Base-by-base conservation (phyloP, 2,113 vertebrate genomes). In the Speoplatyrhinus poulsoni region DNA sequence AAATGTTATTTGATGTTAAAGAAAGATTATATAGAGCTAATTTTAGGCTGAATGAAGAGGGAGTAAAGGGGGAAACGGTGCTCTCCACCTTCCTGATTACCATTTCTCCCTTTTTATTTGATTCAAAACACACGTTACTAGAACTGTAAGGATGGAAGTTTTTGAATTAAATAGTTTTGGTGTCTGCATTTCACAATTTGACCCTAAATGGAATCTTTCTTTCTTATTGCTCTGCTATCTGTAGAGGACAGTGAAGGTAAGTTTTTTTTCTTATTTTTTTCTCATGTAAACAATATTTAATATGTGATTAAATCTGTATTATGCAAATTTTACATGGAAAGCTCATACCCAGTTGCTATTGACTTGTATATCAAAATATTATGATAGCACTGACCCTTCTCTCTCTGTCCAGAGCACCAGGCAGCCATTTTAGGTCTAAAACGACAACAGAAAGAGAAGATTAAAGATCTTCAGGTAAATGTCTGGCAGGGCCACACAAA, bases 381-480 rank as follows among this genome's bases (percentile, higher is more conserved):
- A 65, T 61, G 17, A 71, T 73, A 0, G 26, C 16, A 6, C 36
- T n/a, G 5, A 41, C 78, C n/a, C 69, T 33, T 67, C 5, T 59
- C 50, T 4, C 9, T 41, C 36, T 66, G 54, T 86, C 60, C 79
- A 97, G 95, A 94, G 67, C 76, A 89, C 82, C 91, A 91, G 67
- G 67, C 91, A 70, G 72, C 83, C 61, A 66, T 78, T 64, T 66
- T 79, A 71, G 93, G 83, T 86, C 77, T 82, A 76, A 90, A 85
- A 72, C 90, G 89, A 73, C 89, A 91, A 66, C 0, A 76, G 65
- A 75, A 68, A 60, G 88, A 89, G 13, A 91, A 88, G 68, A 84
- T 81, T 67, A 85, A 83, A 10, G 88, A 53, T 26, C 65, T 91
- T 75, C 86, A 94, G 94, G 95, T 96, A 85, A 75, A 76, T 73